These are phyloP conservation scores for Kryptopterus vitreolus DNA, from an alignment of 2,797 vertebrate species.

Conservation along the genomic window DNA sequence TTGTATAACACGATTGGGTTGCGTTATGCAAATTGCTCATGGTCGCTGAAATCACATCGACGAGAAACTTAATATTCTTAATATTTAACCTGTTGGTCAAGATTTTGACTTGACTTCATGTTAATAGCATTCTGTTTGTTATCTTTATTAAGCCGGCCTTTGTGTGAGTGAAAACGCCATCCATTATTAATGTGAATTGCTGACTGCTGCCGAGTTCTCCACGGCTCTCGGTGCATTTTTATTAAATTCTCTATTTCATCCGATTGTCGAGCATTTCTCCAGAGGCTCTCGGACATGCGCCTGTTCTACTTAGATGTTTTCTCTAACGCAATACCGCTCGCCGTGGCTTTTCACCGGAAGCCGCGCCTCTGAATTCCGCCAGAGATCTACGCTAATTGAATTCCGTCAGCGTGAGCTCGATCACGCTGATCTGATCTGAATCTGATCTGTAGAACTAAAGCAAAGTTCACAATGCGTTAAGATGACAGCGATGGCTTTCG, in stretches of 20 bases:
- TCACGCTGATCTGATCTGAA: not conserved
- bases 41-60: not conserved
- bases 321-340: not conserved
- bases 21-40: not conserved
- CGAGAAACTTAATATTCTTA: not conserved
- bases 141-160: constrained; percentile 11
- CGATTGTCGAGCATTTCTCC: not conserved
- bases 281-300: not conserved
- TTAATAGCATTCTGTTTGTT: not conserved
- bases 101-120: not conserved
- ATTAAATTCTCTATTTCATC: constrained; percentile 39
- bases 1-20: not conserved
- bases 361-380: not conserved
- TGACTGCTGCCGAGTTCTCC: constrained; percentile 15
- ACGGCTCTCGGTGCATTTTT: constrained; percentile 12
- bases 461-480: constrained; percentile 1
- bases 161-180: constrained; percentile 6
- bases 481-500: not conserved
- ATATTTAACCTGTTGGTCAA: not conserved
- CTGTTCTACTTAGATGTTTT: not conserved
- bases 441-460: constrained; percentile 11
- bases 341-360: not conserved
- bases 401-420: not conserved
- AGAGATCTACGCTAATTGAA: not conserved
- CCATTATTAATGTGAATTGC: constrained; percentile 20